Evolutionary conservation across 2,888 invertebrate species (phyloP).

Genomic region (Sphaerophoria rueppellii): DNA sequence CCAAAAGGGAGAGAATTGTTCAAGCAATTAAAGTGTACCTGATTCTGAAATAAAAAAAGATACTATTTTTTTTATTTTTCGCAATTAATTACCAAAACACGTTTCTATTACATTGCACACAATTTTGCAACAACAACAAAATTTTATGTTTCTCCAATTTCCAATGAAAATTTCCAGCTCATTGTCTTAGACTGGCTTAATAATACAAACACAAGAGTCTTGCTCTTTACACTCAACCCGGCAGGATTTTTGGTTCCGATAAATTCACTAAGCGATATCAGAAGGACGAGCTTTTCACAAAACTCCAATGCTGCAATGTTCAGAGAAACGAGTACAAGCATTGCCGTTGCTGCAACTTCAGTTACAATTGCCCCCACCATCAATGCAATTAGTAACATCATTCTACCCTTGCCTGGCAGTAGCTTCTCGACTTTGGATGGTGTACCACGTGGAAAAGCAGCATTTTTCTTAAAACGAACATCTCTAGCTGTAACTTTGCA

Average conservation of each 20-base stretch:
- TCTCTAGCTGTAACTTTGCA: constrained; percentile 80
- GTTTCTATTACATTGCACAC: constrained; percentile 19
- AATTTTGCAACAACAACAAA: constrained; percentile 25
- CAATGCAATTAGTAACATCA: constrained; percentile 57
- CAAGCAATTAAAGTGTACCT: no score
- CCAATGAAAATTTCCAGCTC: constrained; percentile 78
- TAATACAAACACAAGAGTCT: constrained; percentile 79
- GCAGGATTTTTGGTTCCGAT: constrained; percentile 83
- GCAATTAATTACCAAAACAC: constrained; percentile 40
- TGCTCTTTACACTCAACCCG: constrained; percentile 81
- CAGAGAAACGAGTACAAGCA: constrained; percentile 51
- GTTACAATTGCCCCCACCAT: constrained; percentile 57
- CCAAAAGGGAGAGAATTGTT: no score
- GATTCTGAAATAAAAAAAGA: no score
- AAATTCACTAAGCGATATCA: constrained; percentile 80
- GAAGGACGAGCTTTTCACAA: constrained; percentile 41
- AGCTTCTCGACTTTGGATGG: constrained; percentile 80
- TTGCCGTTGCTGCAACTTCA: constrained; percentile 60
- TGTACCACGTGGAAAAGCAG: constrained; percentile 82
- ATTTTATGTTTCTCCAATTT: constrained; percentile 36
- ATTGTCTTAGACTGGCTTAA: constrained; percentile 82
- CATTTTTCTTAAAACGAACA: constrained; percentile 84
- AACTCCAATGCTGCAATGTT: constrained; percentile 48
- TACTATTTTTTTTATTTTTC: constrained; percentile 31
- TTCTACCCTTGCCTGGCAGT: constrained; percentile 79